Conservation (phyloP, 2,797 vertebrate genomes). For the Morelia viridis region DNA sequence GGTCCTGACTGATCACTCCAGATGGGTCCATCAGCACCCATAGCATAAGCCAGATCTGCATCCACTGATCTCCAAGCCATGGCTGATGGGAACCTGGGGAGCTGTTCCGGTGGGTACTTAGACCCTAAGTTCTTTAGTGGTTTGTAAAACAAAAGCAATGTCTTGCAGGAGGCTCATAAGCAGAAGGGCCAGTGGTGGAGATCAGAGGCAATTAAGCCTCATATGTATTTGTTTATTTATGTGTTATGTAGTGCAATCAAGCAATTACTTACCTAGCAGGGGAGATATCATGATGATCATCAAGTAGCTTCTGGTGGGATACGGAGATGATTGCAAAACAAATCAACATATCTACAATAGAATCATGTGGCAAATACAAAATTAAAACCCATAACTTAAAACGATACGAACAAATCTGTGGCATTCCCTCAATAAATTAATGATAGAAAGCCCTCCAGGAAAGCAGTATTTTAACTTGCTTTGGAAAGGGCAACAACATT, state of each 20-base stretch:
- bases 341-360: not conserved
- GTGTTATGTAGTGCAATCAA: not conserved
- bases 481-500: not conserved
- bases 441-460: not conserved
- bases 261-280: not conserved
- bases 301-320: not conserved
- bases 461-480: not conserved
- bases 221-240: not conserved
- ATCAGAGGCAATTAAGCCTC: not conserved
- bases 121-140: too few relatives aligned
- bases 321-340: not conserved
- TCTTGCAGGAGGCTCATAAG: not conserved
- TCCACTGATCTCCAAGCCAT: not conserved
- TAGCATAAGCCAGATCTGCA: not conserved
- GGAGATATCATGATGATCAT: not conserved
- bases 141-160: not conserved
- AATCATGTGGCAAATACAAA: not conserved
- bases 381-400: not conserved
- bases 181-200: not conserved
- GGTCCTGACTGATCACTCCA: not conserved
- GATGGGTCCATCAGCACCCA: not conserved
- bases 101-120: not conserved
- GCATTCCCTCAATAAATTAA: not conserved
- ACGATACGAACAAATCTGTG: not conserved
- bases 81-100: not conserved